Base-by-base conservation (phyloP, 2,888 invertebrate genomes). In the Apantesis nais region DNA sequence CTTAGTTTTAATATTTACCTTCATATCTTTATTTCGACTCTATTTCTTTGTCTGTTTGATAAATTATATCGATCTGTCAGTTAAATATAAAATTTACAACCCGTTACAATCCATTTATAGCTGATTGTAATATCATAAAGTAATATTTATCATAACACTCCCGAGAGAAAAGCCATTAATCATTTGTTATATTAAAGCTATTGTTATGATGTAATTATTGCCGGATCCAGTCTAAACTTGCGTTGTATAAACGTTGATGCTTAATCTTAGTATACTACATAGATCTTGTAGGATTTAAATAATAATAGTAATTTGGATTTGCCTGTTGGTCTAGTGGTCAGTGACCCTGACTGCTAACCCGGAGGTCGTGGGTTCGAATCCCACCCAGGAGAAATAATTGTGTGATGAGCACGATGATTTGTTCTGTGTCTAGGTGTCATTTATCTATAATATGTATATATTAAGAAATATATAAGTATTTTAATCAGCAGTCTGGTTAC, bases 131-230 rank as follows among this genome's bases (percentile, higher is more conserved):
- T 65, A 55, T 68, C 9, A n/a, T 44, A 48, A 52, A n/a, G 63
- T 29, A 58, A 29, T 58, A 58, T 58, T 61, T 70, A 62, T 70
- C 52, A 61, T 29, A 61, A 61, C 25, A 61, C 22, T 25, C 25
- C 61, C 48, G 52, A 52, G 48, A 61, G 29, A 12, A 31, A 61
- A n/a, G 48, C 48, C 48, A 70, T 70, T 70, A 61, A 70, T 70
- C 70, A 70, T 37, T 29, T 60, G 52, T 66, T n/a, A 64, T 66
- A 66, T 65, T 64, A 64, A 68, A 58, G 64, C 19, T 58, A 19
- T 66, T 66, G 22, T 61, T 61, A 62, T 66, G 22, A 52, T 3
- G 34, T 48, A 65, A 65, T 48, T n/a, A 48, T 19, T 65, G 29
- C n/a, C 11, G 22, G 22, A 34, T 34, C 25, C 52, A 12, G 52